These are phyloP conservation scores for Muntiacus muntjak DNA, from an alignment of 2,113 vertebrate species.

Conservation along the genomic window DNA sequence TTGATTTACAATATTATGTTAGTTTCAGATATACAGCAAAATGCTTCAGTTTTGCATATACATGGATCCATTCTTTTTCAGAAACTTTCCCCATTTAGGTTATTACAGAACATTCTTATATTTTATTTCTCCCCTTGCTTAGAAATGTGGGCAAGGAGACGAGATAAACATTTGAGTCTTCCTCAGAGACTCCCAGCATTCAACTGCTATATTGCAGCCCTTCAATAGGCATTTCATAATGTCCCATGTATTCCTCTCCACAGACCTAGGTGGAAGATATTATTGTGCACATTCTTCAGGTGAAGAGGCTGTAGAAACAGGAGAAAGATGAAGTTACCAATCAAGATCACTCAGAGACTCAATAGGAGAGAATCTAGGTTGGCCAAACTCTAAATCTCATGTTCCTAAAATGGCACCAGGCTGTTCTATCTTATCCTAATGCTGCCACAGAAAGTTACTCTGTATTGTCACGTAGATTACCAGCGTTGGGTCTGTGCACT, in stretches of 20 bases:
- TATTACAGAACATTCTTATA: neutral
- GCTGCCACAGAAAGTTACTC: neutral
- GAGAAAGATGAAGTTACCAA: neutral
- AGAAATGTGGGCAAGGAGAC: neutral
- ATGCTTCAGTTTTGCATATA: neutral
- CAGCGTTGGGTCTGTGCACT: neutral
- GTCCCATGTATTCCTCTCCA: neutral
- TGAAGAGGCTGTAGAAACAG: neutral
- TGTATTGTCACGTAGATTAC: neutral
- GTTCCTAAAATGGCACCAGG: rapidly evolving
- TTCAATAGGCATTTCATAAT: neutral
- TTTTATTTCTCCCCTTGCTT: neutral
- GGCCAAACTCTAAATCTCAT: neutral
- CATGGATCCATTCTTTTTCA: neutral
- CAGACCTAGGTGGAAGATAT: neutral
- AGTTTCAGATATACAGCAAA: neutral
- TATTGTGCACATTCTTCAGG: neutral
- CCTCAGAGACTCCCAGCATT: neutral
- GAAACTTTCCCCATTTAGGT: neutral
- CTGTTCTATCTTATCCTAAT: neutral
- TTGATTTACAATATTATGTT: neutral
- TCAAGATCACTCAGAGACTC: neutral
- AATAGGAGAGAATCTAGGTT: neutral
- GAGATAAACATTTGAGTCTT: neutral
- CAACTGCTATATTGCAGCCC: neutral